Conservation (phyloP, 2,888 invertebrate species). For the Apotomis turbidana region DNA sequence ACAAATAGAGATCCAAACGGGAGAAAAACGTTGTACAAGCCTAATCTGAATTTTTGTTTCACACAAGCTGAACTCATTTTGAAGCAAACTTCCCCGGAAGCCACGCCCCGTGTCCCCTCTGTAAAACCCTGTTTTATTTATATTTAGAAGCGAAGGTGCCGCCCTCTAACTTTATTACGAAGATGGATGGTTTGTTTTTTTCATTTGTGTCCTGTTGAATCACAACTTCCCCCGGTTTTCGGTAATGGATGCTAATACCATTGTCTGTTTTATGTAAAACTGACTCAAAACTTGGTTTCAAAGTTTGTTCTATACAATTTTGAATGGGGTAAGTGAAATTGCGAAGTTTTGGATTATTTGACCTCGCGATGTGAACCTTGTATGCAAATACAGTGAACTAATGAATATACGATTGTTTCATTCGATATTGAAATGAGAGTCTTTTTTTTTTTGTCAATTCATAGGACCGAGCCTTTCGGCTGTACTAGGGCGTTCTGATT, state of each 20-base stretch:
- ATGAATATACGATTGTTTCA: conserved; percentile 16
- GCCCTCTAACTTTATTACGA: conserved; percentile 44
- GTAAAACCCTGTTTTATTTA: conserved; percentile 42
- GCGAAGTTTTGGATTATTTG: conserved; percentile 32
- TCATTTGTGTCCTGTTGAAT: conserved; percentile 39
- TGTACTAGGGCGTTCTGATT: too few species aligned
- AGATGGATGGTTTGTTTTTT: conserved; percentile 46
- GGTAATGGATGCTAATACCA: conserved; percentile 45
- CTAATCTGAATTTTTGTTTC: conserved; percentile 30
- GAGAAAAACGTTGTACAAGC: conserved; percentile 20
- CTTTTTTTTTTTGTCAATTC: too few species aligned
- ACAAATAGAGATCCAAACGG: conserved; percentile 14
- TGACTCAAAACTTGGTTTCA: conserved; percentile 27
- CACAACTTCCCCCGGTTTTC: conserved; percentile 38
- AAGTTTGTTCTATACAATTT: conserved; percentile 18
- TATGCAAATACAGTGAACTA: conserved; percentile 2
- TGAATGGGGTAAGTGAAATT: conserved; percentile 25
- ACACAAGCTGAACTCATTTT: conserved; percentile 28
- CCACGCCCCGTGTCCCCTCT: conserved; percentile 27
- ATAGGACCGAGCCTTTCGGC: too few species aligned
- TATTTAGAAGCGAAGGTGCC: conserved; percentile 39
- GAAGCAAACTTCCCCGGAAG: conserved; percentile 22
- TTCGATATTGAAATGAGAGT: conserved; percentile 4
- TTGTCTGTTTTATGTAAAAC: conserved; percentile 40
- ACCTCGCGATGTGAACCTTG: conserved; percentile 8